Percentiles rank a stretch among this genome's conserved stretches.
Conservation (phyloP, 1,140 invertebrate genomes). For the Orius insidiosus region DNA sequence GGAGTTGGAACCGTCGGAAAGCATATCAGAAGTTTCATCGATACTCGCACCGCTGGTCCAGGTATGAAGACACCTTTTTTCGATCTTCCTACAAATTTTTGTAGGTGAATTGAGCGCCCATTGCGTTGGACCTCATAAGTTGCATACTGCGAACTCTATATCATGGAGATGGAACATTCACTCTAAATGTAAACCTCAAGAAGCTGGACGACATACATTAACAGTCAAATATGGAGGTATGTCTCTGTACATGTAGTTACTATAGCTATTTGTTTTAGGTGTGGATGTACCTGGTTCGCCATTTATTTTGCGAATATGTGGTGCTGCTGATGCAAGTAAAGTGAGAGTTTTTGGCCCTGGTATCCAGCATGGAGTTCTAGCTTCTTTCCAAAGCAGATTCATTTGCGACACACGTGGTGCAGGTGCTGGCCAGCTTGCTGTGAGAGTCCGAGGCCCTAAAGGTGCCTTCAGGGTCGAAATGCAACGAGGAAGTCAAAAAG, state of each 20-base stretch:
- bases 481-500: constrained; percentile 97
- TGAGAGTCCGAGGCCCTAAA: constrained; percentile 94
- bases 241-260: too few relatives aligned
- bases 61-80: too few relatives aligned
- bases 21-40: constrained; percentile 90
- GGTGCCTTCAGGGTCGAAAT: constrained; percentile 98
- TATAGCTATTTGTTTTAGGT: too few relatives aligned
- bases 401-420: constrained; percentile 95
- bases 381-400: constrained; percentile 89
- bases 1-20: constrained; percentile 81
- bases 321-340: constrained; percentile 92
- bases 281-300: constrained; percentile 76
- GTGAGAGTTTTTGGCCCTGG: constrained; percentile 91
- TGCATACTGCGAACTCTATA: constrained; percentile 92
- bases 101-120: constrained; percentile 94
- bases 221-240: constrained; percentile 90
- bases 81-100: too few relatives aligned
- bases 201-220: constrained; percentile 78
- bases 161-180: constrained; percentile 93
- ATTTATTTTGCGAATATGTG: constrained; percentile 78
- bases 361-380: constrained; percentile 88
- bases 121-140: constrained; percentile 77
- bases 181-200: constrained; percentile 89
- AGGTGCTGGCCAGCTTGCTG: constrained; percentile 89
- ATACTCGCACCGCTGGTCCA: constrained; percentile 85